Evolutionary conservation across 2,888 invertebrate genomes (phyloP), one percentile per base, ranked within the genome.

Genomic region (Cantharis rustica): DNA sequence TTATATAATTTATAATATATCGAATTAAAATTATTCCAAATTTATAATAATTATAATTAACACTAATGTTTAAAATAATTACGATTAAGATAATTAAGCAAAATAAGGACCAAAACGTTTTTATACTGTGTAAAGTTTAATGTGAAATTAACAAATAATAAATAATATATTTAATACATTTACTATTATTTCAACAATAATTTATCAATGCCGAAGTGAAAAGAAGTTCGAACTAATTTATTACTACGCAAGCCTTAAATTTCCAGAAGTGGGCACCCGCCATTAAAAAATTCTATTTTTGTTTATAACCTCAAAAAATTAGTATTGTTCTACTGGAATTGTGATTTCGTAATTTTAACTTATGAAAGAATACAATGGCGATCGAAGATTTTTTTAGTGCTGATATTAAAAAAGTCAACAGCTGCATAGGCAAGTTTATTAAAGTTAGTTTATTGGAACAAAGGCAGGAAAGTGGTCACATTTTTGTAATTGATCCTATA

Each of bases 401-500:
- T n/a, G 26, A 74, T 13, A 15, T 26, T 20, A 27, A 16, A 61
- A 68, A 17, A 71, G 16, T 66, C 10, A 72, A 66, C 17, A 63
- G n/a, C 16, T 26, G 20, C 13, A 16, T 72, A 31, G 72, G 71
- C 16, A 68, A 72, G 47, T 31, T 27, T 10, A 31, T 72, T 4
- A 16, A n/a, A 26, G 23, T 72, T 31, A 72, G 1, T 4, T 16
- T 31, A 1, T 61, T 72, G 5, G 64, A 72, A 16, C n/a, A 66
- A 10, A n/a, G 47, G 47, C 16, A 27, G 10, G 31, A 66, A 47
- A 66, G 16, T 17, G 72, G 72, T 16, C 16, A 26, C 13, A 82
- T 87, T 3, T 86, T 85, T 75, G 86, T 86, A 9, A 85, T 87
- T 69, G 87, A 87, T 80, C 87, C 87, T 13, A 82, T 85, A 66